Evolutionary conservation across 2,888 invertebrate species (phyloP).

Genomic region (Drosophila multiciliata): DNA sequence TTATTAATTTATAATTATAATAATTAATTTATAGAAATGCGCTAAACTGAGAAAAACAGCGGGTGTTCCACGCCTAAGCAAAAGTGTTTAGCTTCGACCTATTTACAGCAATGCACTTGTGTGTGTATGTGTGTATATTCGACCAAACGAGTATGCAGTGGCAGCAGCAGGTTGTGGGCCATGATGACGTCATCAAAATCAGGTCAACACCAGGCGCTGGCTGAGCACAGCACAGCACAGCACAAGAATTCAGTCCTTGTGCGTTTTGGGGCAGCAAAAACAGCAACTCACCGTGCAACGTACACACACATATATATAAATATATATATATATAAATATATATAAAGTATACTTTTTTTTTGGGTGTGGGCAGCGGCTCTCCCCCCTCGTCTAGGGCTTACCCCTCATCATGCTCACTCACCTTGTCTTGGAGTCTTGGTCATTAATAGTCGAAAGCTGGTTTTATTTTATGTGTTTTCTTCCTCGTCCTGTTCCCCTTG

Average conservation of each 20-base stretch:
- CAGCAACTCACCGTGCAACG: constrained; percentile 63
- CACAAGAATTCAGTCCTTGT: constrained; percentile 13
- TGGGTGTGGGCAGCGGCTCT: constrained; percentile 12
- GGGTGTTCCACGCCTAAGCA: constrained; percentile 11
- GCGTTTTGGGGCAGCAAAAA: constrained; percentile 57
- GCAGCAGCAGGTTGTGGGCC: constrained; percentile 39
- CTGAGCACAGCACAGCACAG: constrained; percentile 28
- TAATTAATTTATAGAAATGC: not conserved
- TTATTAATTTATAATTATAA: too few species aligned
- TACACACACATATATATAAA: constrained; percentile 2
- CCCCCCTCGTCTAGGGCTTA: constrained; percentile 10
- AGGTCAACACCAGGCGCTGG: constrained; percentile 67
- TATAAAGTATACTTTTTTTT: not conserved
- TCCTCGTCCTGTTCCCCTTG: constrained; percentile 7
- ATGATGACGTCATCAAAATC: constrained; percentile 80
- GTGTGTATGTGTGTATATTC: not conserved
- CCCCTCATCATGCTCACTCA: constrained; percentile 12
- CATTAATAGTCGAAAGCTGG: constrained; percentile 49
- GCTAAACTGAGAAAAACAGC: constrained; percentile 14
- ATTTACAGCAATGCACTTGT: constrained; percentile 50
- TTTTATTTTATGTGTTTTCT: constrained; percentile 23
- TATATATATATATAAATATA: constrained; percentile 1
- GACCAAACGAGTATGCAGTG: constrained; percentile 8
- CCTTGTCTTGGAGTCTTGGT: constrained; percentile 50
- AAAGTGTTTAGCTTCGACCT: constrained; percentile 43